A percentile compares a stretch with the other conserved stretches of the same genome.
These are phyloP conservation scores for Myotis brandtii DNA, from an alignment of 2,113 vertebrate species.

Conservation along the genomic window DNA sequence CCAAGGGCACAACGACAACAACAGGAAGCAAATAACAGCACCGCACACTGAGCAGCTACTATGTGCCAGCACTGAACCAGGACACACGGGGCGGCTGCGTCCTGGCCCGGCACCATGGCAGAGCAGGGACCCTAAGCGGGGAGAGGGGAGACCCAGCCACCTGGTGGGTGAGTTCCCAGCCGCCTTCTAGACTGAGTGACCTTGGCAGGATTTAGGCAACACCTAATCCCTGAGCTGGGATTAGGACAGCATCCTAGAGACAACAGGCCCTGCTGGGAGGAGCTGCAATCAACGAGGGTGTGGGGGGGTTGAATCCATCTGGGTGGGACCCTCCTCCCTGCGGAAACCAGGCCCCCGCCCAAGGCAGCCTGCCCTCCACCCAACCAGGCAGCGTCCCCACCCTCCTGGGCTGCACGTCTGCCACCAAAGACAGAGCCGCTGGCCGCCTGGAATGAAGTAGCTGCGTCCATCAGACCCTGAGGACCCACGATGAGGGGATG, in stretches of 20 bases:
- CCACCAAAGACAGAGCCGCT: not conserved
- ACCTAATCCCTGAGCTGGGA: conserved; percentile 25
- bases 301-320: not conserved
- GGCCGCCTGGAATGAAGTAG: not conserved
- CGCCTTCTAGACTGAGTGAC: not conserved
- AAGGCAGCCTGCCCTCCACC: not conserved
- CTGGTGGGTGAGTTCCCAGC: not conserved
- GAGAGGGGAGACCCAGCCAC: rapidly evolving
- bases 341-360: not conserved
- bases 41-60: not conserved
- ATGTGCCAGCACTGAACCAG: rapidly evolving
- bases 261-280: not conserved
- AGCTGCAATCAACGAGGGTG: not conserved
- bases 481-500: not conserved
- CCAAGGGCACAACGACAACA: not conserved
- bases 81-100: rapidly evolving
- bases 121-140: not conserved
- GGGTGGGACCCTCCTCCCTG: not conserved
- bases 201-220: conserved; percentile 7
- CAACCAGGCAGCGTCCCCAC: rapidly evolving
- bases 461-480: not conserved
- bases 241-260: not conserved
- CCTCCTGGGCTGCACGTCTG: not conserved
- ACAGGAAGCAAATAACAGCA: too few species aligned
- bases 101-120: too few species aligned